phyloP scores from a whole-genome alignment of 2,113 vertebrate genomes.

The Megatriorchis doriae region DNA sequence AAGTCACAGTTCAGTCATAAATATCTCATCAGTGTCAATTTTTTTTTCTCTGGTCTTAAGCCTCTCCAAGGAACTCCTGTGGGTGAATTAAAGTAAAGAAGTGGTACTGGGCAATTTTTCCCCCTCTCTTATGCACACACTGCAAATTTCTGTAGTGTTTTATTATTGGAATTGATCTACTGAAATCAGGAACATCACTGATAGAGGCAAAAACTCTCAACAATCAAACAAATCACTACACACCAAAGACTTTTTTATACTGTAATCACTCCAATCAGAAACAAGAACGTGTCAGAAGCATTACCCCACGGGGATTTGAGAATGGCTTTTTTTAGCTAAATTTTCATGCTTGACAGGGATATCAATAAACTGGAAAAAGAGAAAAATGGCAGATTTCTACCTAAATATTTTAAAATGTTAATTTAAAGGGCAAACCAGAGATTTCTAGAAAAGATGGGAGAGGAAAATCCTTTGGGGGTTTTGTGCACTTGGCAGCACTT shows the following conservation, averaged over 20 bases:
- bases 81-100: neutral
- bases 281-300: neutral
- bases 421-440: neutral
- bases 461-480: neutral
- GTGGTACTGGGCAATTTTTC: neutral
- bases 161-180: neutral
- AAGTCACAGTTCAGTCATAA: neutral
- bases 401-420: neutral
- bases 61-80: neutral
- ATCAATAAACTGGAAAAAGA: neutral
- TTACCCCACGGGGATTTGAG: neutral
- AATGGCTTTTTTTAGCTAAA: neutral
- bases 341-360: neutral
- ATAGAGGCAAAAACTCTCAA: neutral
- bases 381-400: neutral
- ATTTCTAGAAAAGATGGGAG: neutral
- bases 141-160: neutral
- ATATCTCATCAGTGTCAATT: neutral
- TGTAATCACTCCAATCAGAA: neutral
- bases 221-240: neutral
- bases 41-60: neutral
- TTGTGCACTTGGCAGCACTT: neutral
- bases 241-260: neutral
- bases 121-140: neutral
- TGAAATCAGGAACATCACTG: neutral